phyloP scores from a whole-genome alignment of 2,888 invertebrate genomes.

The Smittia sp. region DNA sequence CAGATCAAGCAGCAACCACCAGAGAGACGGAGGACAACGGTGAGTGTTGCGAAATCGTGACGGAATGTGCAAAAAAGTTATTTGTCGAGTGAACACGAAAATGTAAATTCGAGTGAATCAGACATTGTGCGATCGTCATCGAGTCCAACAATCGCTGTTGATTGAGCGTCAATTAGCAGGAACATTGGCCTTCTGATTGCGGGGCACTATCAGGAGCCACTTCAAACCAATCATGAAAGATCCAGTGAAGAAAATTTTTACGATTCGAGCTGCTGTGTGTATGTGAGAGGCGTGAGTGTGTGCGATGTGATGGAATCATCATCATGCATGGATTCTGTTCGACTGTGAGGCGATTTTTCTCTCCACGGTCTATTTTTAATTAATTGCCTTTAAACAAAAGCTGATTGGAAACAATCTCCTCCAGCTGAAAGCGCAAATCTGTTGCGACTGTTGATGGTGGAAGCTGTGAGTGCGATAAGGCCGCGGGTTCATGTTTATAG shows the following conservation, averaged over 20 bases:
- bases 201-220: background rate
- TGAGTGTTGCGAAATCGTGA: constrained; percentile 1
- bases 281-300: background rate
- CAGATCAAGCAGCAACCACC: constrained; percentile 14
- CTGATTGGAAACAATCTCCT: background rate
- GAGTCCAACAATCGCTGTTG: background rate
- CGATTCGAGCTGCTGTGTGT: background rate
- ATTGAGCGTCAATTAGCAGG: background rate
- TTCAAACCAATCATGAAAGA: background rate
- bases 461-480: background rate
- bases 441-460: background rate
- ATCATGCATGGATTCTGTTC: constrained; percentile 16
- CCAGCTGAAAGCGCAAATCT: background rate
- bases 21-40: constrained; percentile 24
- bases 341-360: background rate
- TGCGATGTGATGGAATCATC: background rate
- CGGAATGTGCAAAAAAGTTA: constrained; percentile 4
- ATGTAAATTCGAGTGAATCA: constrained; percentile 26
- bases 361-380: constrained; percentile 14
- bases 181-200: background rate
- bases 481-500: background rate
- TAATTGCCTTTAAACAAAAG: background rate
- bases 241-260: constrained; percentile 15
- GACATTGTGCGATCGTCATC: background rate
- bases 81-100: background rate